Conservation (phyloP, 1,140 invertebrate species). For the Drosophila sturtevanti region DNA sequence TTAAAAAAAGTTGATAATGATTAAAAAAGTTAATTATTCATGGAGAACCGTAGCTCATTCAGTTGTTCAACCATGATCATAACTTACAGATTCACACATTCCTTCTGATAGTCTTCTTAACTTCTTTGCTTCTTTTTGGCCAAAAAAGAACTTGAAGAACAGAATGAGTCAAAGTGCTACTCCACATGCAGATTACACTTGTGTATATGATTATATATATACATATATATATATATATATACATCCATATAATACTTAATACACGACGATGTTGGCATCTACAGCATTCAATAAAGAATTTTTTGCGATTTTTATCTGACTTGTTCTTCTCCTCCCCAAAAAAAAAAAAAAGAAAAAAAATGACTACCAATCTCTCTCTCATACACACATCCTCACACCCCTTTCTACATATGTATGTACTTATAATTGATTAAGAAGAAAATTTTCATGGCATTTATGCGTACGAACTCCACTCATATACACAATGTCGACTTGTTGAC, state of each 20-base stretch:
- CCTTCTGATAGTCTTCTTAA: background rate
- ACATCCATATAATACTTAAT: constrained; percentile 23
- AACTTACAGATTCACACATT: background rate
- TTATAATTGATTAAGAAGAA: constrained; percentile 82
- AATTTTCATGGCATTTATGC: constrained; percentile 80
- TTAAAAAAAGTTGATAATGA: no score
- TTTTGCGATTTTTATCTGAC: constrained; percentile 77
- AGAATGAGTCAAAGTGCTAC: constrained; percentile 66
- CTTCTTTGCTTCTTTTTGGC: constrained; percentile 20
- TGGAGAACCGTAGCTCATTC: background rate
- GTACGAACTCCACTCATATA: constrained; percentile 75
- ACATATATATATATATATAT: no score
- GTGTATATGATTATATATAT: no score
- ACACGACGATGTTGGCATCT: constrained; percentile 60
- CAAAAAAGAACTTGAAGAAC: constrained; percentile 50
- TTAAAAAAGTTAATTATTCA: no score
- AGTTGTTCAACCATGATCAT: background rate
- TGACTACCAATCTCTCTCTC: constrained; percentile 22
- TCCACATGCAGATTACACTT: constrained; percentile 65
- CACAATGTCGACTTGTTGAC: constrained; percentile 78
- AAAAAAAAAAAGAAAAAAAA: no score
- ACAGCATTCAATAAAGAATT: constrained; percentile 81
- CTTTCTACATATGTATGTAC: constrained; percentile 54
- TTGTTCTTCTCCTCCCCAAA: no score
- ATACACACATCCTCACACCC: constrained; percentile 32